Evolutionary conservation across 1,140 invertebrate genomes (phyloP), one percentile per base, ranked within the genome.

Genomic region (Hormaphis cornu): DNA sequence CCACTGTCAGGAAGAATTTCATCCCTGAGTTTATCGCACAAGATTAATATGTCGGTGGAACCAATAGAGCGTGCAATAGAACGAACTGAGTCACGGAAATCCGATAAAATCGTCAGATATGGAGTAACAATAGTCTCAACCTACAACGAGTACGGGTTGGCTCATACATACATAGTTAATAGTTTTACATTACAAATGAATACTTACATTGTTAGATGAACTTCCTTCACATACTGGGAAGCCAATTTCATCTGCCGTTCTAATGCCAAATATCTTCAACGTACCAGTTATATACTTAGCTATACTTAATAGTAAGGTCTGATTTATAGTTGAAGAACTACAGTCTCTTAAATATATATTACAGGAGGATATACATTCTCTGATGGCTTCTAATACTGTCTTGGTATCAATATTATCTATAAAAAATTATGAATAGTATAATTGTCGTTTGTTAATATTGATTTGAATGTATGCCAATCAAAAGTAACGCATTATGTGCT

Each of bases 341-440:
- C 82, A 81, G 71, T 85, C 82, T 35, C 86, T 86, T 56, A 96
- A 83, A 77, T 97, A 98, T 59, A 91, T 81, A 79, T 99, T 98
- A 46, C 84, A 83, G 33, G 84, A 14, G 3, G 85, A 82, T 6
- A 98, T 86, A 53, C 98, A 79, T 73, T 95, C 90, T 72, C 91
- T 82, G 7, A 99, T 81, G 6, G 81, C 80, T 75, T 98, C 93
- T 33, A 99, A 77, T 0, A 87, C 87, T 22, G 83, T 82, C 75
- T 89, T 86, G 0, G 97, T 99, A 79, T 99, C 94, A 66, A 99
- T 85, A 77, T 96, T 98, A 81, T 99, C 92, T 92, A 75, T 48
- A 80, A 79, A 73, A 73, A 73, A 74, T 61, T 72, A 35, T 33
- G 18, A 8, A 24, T 8, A 52, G 18, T 18, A 18, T 9, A 18